phyloP scores from a whole-genome alignment of 2,113 vertebrate species.

The Parus major region DNA sequence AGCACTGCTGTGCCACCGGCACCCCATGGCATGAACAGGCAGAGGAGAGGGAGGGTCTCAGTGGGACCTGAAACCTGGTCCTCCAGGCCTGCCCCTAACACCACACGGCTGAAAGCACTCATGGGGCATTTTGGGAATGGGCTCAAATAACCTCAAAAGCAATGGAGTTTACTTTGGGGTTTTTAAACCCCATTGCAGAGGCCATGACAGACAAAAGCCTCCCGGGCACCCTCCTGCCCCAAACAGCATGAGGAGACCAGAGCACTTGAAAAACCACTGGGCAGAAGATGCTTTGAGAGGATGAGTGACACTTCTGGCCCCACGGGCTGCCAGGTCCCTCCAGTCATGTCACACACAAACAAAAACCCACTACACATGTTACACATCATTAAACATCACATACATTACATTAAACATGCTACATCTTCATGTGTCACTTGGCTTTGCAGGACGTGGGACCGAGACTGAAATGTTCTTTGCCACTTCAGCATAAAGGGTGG shows the following conservation, averaged over 20 bases:
- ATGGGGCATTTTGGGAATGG: background rate
- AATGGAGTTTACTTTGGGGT: background rate
- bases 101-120: background rate
- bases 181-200: background rate
- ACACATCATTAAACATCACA: too few relatives aligned
- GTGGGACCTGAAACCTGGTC: fast-evolving
- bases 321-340: background rate
- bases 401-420: background rate
- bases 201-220: background rate
- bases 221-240: background rate
- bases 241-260: fast-evolving
- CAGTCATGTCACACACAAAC: fast-evolving
- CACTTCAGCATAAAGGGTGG: background rate
- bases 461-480: background rate
- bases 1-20: fast-evolving
- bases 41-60: background rate
- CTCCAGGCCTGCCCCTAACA: background rate
- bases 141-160: background rate
- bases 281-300: background rate
- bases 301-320: background rate
- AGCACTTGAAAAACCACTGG: background rate
- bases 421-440: fast-evolving
- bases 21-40: fast-evolving
- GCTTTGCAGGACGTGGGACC: fast-evolving
- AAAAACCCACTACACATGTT: background rate